Conservation (phyloP, 1,140 invertebrate species). For the Pararge aegeria region DNA sequence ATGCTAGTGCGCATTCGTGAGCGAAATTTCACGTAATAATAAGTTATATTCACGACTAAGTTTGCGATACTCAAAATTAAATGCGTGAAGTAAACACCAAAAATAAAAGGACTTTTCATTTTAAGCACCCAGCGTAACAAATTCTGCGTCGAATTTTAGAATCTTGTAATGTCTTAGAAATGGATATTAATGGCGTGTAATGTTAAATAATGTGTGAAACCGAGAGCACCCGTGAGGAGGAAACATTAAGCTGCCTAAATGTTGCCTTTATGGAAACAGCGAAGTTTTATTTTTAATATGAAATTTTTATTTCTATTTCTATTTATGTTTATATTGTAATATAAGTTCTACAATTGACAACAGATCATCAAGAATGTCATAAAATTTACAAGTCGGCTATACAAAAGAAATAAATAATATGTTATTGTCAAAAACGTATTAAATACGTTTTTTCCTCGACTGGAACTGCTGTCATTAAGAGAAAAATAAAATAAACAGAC, state of each 20-base stretch:
- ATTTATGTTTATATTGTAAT: background rate
- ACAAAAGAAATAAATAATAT: no score
- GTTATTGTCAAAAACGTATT: no score
- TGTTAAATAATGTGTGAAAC: conserved; percentile 30
- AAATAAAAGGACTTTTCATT: background rate
- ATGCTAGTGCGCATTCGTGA: no score
- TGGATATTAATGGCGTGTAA: conserved; percentile 29
- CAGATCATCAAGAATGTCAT: no score
- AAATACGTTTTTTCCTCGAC: no score
- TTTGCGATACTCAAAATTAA: background rate
- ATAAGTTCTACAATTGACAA: no score
- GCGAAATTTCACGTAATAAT: background rate
- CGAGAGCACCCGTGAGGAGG: conserved; percentile 14
- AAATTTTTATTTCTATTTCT: background rate
- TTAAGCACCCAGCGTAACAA: background rate
- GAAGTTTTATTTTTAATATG: conserved; percentile 11
- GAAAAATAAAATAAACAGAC: no score
- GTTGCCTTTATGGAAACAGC: conserved; percentile 10
- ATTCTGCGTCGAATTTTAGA: conserved; percentile 3
- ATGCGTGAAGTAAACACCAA: background rate
- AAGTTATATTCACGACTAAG: background rate
- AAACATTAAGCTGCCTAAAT: conserved; percentile 23
- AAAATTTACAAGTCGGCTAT: no score
- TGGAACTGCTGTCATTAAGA: no score
- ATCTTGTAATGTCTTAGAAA: conserved; percentile 18